Base-by-base conservation (phyloP, 2,797 vertebrate genomes). In the Danio kyathit region DNA sequence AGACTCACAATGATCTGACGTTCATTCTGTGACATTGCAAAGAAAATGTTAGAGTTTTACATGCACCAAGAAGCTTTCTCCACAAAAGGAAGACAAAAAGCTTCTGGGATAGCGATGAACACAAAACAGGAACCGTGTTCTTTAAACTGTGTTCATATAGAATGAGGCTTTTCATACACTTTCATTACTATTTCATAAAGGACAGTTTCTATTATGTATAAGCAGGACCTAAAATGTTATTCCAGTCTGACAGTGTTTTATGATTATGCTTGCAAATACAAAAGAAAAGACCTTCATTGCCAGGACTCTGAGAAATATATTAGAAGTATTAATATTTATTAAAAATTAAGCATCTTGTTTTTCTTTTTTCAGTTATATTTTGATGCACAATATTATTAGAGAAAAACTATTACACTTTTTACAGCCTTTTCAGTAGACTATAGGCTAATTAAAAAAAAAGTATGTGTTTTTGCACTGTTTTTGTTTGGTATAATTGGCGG, bases 161-260 rank as follows among this genome's bases (percentile, higher is more conserved):
- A 71, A 49, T 40, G 11, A 46, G 29, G 61, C 16, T 16, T 56
- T 74, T 48, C 14, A 21, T 81, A 48, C 43, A 29, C 41, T 67
- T 80, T 71, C 72, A 80, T 74, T 71, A 51, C 56, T 70, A 49
- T 71, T 83, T 80, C 43, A 64, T 63, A 14, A 52, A 44, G 38
- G 13, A 64, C 19, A 12, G 14, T 29, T 46, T 72, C 14, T 46
- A 71, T 79, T 43, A 79, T 79, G 19, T 46, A 77, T 79, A 8
- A 64, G 14, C 43, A 21, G 10, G 17, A 54, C 17, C 8, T 21
- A 13, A 72, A 72, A 51, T 54, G 44, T 63, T 29, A 51, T 21
- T 71, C n/a, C 21, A 60, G 48, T 52, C 56, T 49, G 12, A 40
- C 5, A 41, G 66, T 44, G 40, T 7, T 46, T 17, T 59, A 38